Evolutionary conservation across 2,113 vertebrate genomes (phyloP), one percentile per base, ranked within the genome.

Genomic region (Saimiri boliviensis): DNA sequence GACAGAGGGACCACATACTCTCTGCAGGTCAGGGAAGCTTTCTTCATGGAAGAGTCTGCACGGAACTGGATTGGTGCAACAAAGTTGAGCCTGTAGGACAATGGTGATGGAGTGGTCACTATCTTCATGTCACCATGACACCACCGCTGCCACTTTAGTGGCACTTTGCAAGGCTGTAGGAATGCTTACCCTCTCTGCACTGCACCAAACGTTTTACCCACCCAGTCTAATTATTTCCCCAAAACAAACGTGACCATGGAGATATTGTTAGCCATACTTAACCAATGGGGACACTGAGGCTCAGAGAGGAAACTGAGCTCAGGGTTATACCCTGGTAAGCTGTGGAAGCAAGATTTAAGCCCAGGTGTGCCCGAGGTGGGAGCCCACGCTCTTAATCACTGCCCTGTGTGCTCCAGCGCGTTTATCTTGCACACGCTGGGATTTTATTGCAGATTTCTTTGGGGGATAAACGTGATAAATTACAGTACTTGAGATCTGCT

Each of bases 381-480:
- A 90, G 21, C 60, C 17, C 47, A 12, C 0, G 0, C 70, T 86
- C 74, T 87, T 49, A 19, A 47, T 84, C 92, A 71, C 49, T 19
- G 35, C 19, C 70, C 40, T 27, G 23, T 27, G 25, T 0, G 0
- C 40, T 52, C 37, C 19, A 10, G 8, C 13, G 5, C 12, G 19
- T 89, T 84, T 47, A 66, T 95, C 80, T 93, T 76, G 47, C 49
- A 93, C 52, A 56, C n/a, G 47, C 49, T 13, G 42, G 21, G 45
- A 92, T 95, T 84, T 92, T 66, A 52, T 73, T 79, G 58, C 25
- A 95, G 89, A 94, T 93, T 83, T 89, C 79, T 89, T 71, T 68
- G 60, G 60, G 73, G 84, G 37, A 81, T 96, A 96, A 96, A 90
- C 68, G 27, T 93, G 76, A 95, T 96, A 93, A 77, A 95, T 87